phyloP scores from a whole-genome alignment of 2,888 invertebrate genomes.

The Zootermopsis nevadensis region DNA sequence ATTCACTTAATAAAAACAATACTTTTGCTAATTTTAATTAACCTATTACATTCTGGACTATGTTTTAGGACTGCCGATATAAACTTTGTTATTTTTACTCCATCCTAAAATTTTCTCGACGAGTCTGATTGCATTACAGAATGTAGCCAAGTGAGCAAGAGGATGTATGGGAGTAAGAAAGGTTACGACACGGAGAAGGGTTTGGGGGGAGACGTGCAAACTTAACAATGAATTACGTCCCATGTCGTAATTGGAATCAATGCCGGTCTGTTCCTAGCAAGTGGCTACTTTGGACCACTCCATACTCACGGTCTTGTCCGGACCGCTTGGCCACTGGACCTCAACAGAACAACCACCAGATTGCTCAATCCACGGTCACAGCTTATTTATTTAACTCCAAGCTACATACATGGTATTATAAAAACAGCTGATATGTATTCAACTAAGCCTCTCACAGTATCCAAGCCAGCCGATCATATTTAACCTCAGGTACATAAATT shows the following conservation, averaged over 20 bases:
- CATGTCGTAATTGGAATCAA: conserved; percentile 10
- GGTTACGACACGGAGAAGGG: neutral
- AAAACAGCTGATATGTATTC: too few species aligned
- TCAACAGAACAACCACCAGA: neutral
- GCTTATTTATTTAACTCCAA: neutral
- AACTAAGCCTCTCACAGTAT: too few species aligned
- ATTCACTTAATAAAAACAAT: too few species aligned
- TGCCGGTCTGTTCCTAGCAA: neutral
- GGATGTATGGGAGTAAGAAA: neutral
- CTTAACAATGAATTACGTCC: conserved; percentile 13
- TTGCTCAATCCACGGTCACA: neutral
- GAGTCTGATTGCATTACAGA: too few species aligned
- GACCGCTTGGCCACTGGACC: neutral
- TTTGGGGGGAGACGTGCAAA: neutral
- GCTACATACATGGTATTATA: too few species aligned
- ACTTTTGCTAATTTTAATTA: too few species aligned
- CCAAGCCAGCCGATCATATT: too few species aligned
- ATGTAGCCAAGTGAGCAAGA: neutral
- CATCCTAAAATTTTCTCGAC: too few species aligned
- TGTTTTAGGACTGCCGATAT: too few species aligned
- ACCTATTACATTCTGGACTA: too few species aligned
- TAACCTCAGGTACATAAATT: too few species aligned
- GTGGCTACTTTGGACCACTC: neutral
- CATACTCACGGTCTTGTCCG: conserved; percentile 4
- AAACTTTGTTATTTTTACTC: too few species aligned